These are phyloP conservation scores for Belgica antarctica DNA, from an alignment of 2,888 invertebrate genomes.

Conservation along the genomic window DNA sequence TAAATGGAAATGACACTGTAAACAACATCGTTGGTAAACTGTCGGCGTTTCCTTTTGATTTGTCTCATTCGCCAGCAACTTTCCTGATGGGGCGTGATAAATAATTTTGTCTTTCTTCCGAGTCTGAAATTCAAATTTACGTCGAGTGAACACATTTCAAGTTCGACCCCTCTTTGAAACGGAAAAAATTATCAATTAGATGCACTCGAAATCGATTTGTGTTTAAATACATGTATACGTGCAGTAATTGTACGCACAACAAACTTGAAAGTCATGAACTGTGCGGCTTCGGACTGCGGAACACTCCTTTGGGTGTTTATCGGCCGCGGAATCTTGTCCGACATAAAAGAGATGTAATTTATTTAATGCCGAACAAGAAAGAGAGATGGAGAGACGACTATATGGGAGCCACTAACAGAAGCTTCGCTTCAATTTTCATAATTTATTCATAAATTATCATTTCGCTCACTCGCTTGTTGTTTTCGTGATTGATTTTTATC, in stretches of 20 bases:
- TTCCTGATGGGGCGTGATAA: background rate
- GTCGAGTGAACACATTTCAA: background rate
- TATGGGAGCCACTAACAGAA: constrained; percentile 41
- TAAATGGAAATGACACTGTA: constrained; percentile 10
- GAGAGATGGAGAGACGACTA: too few species aligned
- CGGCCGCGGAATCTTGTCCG: constrained; percentile 1
- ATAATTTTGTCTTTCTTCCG: background rate
- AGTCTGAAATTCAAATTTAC: background rate
- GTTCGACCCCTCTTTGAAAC: background rate
- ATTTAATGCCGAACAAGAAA: constrained; percentile 25
- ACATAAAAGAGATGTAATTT: constrained; percentile 38
- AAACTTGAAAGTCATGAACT: constrained; percentile 11
- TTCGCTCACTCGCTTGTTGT: constrained; percentile 25
- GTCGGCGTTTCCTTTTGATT: constrained; percentile 19
- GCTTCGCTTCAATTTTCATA: constrained; percentile 41
- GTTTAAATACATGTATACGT: background rate
- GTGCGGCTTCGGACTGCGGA: background rate
- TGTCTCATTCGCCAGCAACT: background rate
- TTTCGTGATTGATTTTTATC: constrained; percentile 41
- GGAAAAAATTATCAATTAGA: constrained; percentile 22
- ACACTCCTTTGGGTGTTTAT: background rate
- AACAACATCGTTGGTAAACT: background rate
- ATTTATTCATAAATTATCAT: constrained; percentile 43
- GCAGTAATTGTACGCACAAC: too few species aligned
- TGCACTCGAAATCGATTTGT: constrained; percentile 6